These are phyloP conservation scores for Sebastes diploproa DNA, from an alignment of 2,797 vertebrate species.

Conservation along the genomic window DNA sequence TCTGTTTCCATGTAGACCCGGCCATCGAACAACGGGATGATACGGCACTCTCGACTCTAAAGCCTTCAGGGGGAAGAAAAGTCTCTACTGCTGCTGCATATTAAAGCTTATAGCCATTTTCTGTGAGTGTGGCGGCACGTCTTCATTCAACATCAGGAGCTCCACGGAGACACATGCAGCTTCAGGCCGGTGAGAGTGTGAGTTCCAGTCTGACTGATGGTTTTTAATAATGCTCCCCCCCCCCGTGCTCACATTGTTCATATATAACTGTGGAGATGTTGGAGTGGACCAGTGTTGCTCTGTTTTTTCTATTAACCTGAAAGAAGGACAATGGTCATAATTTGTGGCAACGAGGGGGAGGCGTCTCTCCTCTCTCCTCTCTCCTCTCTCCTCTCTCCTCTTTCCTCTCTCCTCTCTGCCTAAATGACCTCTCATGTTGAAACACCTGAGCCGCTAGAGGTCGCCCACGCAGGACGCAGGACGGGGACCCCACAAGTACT, in stretches of 20 bases:
- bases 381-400: neutral
- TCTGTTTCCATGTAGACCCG: slow-evolving; percentile 34
- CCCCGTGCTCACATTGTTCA: slow-evolving; percentile 50
- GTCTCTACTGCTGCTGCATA: slow-evolving; percentile 49
- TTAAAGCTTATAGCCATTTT: slow-evolving; percentile 56
- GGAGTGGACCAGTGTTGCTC: slow-evolving; percentile 18
- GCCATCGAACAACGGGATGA: slow-evolving; percentile 20
- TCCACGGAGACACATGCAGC: slow-evolving; percentile 56
- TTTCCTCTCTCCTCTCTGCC: neutral
- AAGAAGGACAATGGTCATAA: slow-evolving; percentile 42
- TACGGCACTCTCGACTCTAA: slow-evolving; percentile 33
- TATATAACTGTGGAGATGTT: slow-evolving; percentile 53
- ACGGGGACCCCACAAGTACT: neutral
- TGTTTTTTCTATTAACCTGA: slow-evolving; percentile 46
- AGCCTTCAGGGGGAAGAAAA: slow-evolving; percentile 19
- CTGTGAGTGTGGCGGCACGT: slow-evolving; percentile 48
- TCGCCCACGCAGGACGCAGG: neutral
- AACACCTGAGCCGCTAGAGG: neutral
- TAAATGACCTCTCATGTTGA: slow-evolving; percentile 1
- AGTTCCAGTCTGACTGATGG: slow-evolving; percentile 69
- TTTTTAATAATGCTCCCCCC: slow-evolving; percentile 65
- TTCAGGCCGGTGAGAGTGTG: slow-evolving; percentile 52
- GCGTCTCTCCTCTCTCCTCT: neutral
- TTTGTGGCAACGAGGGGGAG: slow-evolving; percentile 26
- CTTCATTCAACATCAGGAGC: slow-evolving; percentile 58